phyloP scores from a whole-genome alignment of 2,113 vertebrate genomes.

The Saguinus midas region DNA sequence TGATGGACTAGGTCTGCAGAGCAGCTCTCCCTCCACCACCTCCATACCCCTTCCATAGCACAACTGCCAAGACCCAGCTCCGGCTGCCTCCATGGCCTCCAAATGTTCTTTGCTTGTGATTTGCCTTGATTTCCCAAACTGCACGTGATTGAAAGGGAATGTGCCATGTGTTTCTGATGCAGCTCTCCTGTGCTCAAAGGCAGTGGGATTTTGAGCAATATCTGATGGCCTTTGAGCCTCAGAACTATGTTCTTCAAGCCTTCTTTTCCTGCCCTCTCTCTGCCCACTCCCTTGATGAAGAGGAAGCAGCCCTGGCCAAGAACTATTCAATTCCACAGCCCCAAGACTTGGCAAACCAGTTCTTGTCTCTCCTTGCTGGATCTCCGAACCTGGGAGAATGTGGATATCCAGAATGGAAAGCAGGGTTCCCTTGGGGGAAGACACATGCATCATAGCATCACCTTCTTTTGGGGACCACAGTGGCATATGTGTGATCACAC shows the following conservation, averaged over 20 bases:
- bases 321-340: background rate
- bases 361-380: background rate
- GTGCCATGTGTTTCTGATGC: conserved; percentile 63
- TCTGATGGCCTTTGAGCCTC: conserved; percentile 50
- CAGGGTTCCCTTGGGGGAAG: background rate
- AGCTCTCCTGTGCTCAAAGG: conserved; percentile 22
- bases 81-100: background rate
- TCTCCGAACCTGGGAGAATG: background rate
- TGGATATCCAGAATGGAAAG: background rate
- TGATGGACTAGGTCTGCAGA: background rate
- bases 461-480: background rate
- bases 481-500: background rate
- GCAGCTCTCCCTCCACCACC: background rate
- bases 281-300: conserved; percentile 28
- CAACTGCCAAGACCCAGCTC: background rate
- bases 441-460: background rate
- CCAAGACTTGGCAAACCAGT: background rate
- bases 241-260: conserved; percentile 35
- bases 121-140: conserved; percentile 43
- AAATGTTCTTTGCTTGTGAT: background rate
- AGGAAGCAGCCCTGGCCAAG: conserved; percentile 34
- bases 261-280: conserved; percentile 3
- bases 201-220: conserved; percentile 8
- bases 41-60: background rate
- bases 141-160: background rate